Evolutionary conservation across 1,140 invertebrate genomes (phyloP), one percentile per base, ranked within the genome.

Genomic region (Sminthurides bifidus): DNA sequence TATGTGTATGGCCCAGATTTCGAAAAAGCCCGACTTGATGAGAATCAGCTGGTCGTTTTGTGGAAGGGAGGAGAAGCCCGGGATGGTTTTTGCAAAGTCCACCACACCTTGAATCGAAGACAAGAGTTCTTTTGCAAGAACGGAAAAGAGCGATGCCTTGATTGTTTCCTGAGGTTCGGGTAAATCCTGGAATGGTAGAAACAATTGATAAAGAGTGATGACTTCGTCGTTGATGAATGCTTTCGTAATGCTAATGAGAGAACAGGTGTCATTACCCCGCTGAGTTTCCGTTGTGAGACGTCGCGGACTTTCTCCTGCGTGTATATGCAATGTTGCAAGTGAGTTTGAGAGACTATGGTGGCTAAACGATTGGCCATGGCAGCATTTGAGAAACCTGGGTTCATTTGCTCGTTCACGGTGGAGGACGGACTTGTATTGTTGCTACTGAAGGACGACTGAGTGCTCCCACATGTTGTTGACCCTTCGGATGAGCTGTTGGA

Each of bases 21-120:
- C 92, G 71, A 96, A 93, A 75, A 96, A 96, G 31, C 91, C 92
- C 65, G 88, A 79, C 76, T 97, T 94, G 65, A 94, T 92, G 37
- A 95, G 77, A 62, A 92, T 92, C 50, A 95, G 75, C 72, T 95
- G 91, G 73, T 93, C 90, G 66, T 93, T 89, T 73, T 93, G 90
- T 21, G 82, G 81, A 49, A 94, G 76, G 48, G 83, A 80, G 66
- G 80, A 79, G 73, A 95, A 95, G 58, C 88, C 76, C 33, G 90
- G 90, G 58, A 92, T 81, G 66, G 85, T 76, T 73, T 94, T 95
- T 21, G 89, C 89, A 70, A 93, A 93, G 69, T 93, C 90, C 5
- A 95, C 91, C 60, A 93, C 84, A 69, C 85, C 81, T 66, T 92
- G 88, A 14, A 94, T 88, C 38, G 82, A 83, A 1, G 88, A 87